Evolutionary conservation across 2,888 invertebrate species (phyloP).

Genomic region (Belgica antarctica): DNA sequence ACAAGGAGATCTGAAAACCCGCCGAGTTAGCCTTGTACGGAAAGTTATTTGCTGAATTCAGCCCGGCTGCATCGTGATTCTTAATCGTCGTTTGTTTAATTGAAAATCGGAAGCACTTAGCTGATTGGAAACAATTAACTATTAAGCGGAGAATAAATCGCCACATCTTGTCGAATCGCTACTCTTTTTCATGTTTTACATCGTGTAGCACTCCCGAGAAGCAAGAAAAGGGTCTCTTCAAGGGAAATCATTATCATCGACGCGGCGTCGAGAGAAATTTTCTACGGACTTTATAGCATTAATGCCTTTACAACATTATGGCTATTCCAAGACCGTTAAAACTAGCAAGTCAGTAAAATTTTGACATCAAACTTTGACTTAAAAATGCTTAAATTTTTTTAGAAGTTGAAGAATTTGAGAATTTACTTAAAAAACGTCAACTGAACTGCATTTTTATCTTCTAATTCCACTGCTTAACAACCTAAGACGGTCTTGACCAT

Average conservation of each 20-base stretch:
- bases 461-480: no score
- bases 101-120: conserved; percentile 24
- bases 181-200: conserved; percentile 22
- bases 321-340: no score
- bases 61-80: background rate
- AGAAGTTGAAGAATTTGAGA: no score
- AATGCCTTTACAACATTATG: no score
- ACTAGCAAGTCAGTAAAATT: no score
- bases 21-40: background rate
- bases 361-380: no score
- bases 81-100: no score
- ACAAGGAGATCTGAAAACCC: background rate
- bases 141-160: conserved; percentile 7
- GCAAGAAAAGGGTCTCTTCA: conserved; percentile 2
- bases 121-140: conserved; percentile 1
- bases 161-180: conserved; percentile 15
- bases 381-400: no score
- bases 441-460: no score
- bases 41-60: background rate
- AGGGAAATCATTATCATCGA: conserved; percentile 23
- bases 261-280: background rate
- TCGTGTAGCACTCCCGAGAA: conserved; percentile 7
- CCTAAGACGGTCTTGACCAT: no score
- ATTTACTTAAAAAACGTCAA: no score
- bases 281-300: conserved; percentile 7